These are phyloP conservation scores for Candoia aspera DNA, from an alignment of 2,113 vertebrate species.

Conservation along the genomic window DNA sequence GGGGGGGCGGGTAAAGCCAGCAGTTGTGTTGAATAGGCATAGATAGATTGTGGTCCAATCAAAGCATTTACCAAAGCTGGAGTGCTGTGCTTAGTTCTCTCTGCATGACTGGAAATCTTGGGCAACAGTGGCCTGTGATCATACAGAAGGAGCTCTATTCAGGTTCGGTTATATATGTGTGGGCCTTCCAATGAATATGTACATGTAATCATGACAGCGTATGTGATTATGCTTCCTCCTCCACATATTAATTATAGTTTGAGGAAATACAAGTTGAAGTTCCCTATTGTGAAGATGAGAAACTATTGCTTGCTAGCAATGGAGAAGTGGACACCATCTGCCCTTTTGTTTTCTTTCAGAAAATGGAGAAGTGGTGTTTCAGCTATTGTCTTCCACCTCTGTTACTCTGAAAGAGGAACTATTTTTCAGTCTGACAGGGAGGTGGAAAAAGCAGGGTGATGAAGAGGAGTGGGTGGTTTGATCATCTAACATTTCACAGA, in stretches of 20 bases:
- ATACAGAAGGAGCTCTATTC: background rate
- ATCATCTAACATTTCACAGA: background rate
- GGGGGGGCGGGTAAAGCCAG: background rate
- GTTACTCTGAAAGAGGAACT: constrained; percentile 45
- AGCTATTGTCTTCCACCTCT: constrained; percentile 26
- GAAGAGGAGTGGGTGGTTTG: background rate
- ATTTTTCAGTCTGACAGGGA: background rate
- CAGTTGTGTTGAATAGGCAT: background rate
- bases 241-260: background rate
- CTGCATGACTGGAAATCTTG: background rate
- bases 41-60: background rate
- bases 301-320: background rate
- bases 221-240: background rate
- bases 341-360: constrained; percentile 28
- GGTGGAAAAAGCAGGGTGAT: constrained; percentile 23
- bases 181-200: background rate
- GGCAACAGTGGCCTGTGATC: background rate
- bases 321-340: background rate
- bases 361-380: constrained; percentile 23
- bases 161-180: background rate
- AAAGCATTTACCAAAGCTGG: background rate
- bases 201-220: background rate
- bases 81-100: background rate
- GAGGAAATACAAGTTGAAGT: background rate
- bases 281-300: background rate